Evolutionary conservation across 2,888 invertebrate genomes (phyloP).

Genomic region (Argyresthia goedartella): DNA sequence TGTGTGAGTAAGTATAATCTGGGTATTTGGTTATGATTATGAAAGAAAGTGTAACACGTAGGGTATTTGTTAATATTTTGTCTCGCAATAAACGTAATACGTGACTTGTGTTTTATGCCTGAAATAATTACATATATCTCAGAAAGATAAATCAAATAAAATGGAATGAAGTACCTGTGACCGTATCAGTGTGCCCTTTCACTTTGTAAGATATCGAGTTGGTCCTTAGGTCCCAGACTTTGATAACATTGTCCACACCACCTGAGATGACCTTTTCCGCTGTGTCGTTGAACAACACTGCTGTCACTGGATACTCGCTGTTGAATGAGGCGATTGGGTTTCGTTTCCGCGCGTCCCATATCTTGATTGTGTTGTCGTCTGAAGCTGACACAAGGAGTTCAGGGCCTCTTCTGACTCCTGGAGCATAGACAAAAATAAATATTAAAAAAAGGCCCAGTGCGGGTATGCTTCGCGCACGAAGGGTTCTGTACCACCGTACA

Average conservation of each 20-base stretch:
- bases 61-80: too few species aligned
- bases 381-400: constrained; percentile 93
- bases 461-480: too few species aligned
- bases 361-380: constrained; percentile 93
- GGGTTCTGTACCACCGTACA: too few species aligned
- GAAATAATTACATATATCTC: too few species aligned
- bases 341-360: constrained; percentile 94
- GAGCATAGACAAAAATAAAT: constrained; percentile 5
- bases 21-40: too few species aligned
- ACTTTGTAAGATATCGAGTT: constrained; percentile 86
- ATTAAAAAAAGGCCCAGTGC: too few species aligned
- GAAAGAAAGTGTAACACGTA: too few species aligned
- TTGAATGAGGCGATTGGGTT: constrained; percentile 81
- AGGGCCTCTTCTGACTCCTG: constrained; percentile 87
- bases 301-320: constrained; percentile 82
- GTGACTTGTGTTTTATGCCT: too few species aligned
- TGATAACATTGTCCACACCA: constrained; percentile 97
- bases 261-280: constrained; percentile 95
- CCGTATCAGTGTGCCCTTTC: constrained; percentile 94
- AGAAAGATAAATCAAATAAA: background rate
- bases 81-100: too few species aligned
- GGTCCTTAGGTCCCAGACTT: constrained; percentile 97
- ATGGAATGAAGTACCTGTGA: constrained; percentile 76
- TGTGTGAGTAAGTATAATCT: too few species aligned
- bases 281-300: constrained; percentile 95